Conservation (phyloP, 2,797 vertebrate species). For the Decapterus maruadsi region DNA sequence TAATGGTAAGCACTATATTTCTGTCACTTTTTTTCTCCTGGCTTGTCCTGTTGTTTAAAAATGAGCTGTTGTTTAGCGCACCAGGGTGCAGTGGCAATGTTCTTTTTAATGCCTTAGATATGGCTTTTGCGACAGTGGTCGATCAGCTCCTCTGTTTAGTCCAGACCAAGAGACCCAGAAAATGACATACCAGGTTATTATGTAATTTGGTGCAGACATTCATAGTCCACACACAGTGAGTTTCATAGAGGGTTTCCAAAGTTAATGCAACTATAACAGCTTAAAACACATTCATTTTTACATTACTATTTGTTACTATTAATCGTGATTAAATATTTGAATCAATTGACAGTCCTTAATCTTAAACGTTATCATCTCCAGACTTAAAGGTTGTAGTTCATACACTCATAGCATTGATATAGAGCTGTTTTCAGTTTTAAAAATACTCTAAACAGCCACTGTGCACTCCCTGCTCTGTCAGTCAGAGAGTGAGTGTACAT, state of each 20-base stretch:
- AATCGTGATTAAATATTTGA: no score
- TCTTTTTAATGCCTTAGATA: slow-evolving; percentile 21
- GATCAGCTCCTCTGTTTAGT: not conserved
- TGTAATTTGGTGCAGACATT: not conserved
- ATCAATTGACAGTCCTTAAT: no score
- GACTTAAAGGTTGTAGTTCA: not conserved
- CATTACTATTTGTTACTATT: no score
- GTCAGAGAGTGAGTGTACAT: not conserved
- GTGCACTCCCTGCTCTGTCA: not conserved
- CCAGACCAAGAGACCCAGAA: not conserved
- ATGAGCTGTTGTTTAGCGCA: not conserved
- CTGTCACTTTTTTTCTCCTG: slow-evolving; percentile 17
- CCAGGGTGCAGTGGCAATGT: not conserved
- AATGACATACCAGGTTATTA: not conserved
- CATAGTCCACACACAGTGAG: not conserved
- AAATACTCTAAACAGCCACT: not conserved
- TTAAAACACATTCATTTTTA: no score
- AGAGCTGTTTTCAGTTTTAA: no score
- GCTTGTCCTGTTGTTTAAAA: slow-evolving; percentile 7
- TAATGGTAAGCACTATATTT: slow-evolving; percentile 90
- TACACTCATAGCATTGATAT: no score
- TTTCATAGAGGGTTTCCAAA: not conserved
- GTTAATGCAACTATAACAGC: no score
- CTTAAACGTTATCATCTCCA: not conserved
- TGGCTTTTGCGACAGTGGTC: not conserved